Evolutionary conservation across 2,113 vertebrate genomes (phyloP).

Genomic region (mouse (Mus musculus)): GRCm39 chr3:159529501-159530000

Average conservation of each 20-base stretch:
- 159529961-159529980: not conserved
- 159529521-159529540: not conserved
- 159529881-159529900: not conserved
- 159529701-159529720: not conserved
- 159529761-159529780: not conserved
- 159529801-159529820: not conserved
- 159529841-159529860: not conserved
- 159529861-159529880: not conserved
- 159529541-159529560: not conserved
- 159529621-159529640: not conserved
- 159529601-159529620: not conserved
- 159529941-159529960: not conserved
- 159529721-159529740: not conserved
- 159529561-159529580: not conserved
- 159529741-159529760: not conserved
- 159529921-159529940: not conserved
- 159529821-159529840: not conserved
- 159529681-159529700: not conserved
- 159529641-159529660: not conserved
- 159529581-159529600: not conserved
- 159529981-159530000: not conserved
- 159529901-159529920: not conserved
- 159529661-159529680: not conserved
- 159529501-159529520: not conserved
- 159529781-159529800: not conserved